These are phyloP conservation scores for Lithophane socia DNA, from an alignment of 2,888 invertebrate genomes.

Conservation along the genomic window DNA sequence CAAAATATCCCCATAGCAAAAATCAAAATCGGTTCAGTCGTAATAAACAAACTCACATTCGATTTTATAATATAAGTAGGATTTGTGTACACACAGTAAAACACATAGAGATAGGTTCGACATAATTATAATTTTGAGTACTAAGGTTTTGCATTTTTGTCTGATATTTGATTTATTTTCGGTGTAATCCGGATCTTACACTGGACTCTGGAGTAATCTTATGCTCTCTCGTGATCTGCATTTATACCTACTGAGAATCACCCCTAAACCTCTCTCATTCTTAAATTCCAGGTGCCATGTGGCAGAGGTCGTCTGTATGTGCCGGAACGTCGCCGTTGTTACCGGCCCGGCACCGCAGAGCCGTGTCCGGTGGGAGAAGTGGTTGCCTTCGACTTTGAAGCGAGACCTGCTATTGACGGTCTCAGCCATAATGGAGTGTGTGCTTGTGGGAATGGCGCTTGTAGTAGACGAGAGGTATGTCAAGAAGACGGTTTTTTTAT, in stretches of 20 bases:
- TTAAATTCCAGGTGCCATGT: slow-evolving; percentile 91
- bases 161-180: no score
- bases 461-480: slow-evolving; percentile 76
- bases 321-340: slow-evolving; percentile 93
- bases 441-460: slow-evolving; percentile 92
- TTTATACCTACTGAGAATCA: background rate
- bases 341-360: slow-evolving; percentile 94
- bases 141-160: no score
- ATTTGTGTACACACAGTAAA: no score
- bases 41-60: no score
- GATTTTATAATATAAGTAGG: no score
- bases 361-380: slow-evolving; percentile 94
- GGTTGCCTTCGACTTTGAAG: slow-evolving; percentile 95
- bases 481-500: background rate
- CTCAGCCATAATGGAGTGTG: slow-evolving; percentile 96
- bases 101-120: no score
- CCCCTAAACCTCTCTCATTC: background rate
- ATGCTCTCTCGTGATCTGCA: no score
- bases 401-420: slow-evolving; percentile 94
- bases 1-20: no score
- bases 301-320: slow-evolving; percentile 94
- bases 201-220: no score
- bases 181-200: no score
- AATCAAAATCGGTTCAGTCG: no score
- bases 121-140: no score